Conservation (phyloP, 2,113 vertebrate species). For the Melanostigma gelatinosum region DNA sequence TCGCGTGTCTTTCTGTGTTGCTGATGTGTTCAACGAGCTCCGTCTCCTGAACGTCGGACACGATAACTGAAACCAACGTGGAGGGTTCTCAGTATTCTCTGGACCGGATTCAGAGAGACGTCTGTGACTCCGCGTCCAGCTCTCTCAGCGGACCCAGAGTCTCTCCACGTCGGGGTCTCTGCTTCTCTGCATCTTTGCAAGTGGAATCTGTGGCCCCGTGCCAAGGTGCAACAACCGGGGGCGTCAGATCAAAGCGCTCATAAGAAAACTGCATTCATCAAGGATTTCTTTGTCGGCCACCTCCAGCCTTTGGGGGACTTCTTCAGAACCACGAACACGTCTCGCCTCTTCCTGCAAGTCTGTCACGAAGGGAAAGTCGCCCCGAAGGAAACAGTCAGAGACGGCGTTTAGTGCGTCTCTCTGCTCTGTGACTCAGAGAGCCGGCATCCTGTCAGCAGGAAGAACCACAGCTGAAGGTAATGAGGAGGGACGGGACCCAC, state of each 20-base stretch:
- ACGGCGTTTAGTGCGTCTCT: not conserved
- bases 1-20: not conserved
- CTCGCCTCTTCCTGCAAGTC: not conserved
- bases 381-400: slow-evolving; percentile 3
- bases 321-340: slow-evolving; percentile 24
- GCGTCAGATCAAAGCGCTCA: slow-evolving; percentile 43
- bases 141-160: not conserved
- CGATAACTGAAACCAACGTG: not conserved
- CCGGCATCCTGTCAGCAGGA: slow-evolving; percentile 7
- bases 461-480: slow-evolving; percentile 14
- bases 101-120: not conserved
- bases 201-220: not conserved
- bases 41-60: not conserved
- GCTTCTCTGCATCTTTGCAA: slow-evolving; percentile 33
- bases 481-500: slow-evolving; percentile 21
- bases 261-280: slow-evolving; percentile 54
- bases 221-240: slow-evolving; percentile 45
- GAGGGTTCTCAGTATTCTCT: not conserved
- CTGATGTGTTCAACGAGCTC: slow-evolving; percentile 13
- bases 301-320: slow-evolving; percentile 18
- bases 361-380: not conserved
- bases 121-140: no score
- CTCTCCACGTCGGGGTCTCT: not conserved
- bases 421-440: not conserved
- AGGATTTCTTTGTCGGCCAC: slow-evolving; percentile 37